Evolutionary conservation across 2,797 vertebrate species (phyloP).

Genomic region (Chiloscyllium punctatum): DNA sequence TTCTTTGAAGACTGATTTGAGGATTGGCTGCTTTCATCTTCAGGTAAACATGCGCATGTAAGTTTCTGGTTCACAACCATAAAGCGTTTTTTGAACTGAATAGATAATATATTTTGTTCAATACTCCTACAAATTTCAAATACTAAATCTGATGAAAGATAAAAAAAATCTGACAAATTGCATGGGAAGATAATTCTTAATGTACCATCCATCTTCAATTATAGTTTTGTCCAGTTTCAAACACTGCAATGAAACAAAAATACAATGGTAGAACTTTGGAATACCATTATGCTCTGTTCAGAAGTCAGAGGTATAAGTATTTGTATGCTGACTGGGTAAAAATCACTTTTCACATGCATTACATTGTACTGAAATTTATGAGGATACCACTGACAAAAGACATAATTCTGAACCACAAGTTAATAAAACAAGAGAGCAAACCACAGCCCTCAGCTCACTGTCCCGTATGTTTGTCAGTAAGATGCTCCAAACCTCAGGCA

Average conservation of each 20-base stretch:
- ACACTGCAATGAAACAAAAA: neutral
- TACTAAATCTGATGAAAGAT: neutral
- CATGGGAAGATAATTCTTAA: neutral
- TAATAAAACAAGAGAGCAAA: neutral
- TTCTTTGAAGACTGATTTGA: neutral
- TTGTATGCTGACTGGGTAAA: neutral
- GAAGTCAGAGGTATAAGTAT: neutral
- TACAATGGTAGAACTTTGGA: neutral
- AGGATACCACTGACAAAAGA: neutral
- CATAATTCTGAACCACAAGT: neutral
- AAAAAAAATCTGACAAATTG: neutral
- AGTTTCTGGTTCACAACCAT: neutral
- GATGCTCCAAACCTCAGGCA: neutral
- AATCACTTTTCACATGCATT: neutral
- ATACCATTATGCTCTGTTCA: neutral
- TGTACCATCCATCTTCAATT: neutral
- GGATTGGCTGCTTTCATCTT: neutral
- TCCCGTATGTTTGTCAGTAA: neutral
- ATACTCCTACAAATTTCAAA: neutral
- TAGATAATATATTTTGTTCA: neutral
- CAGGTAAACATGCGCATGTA: neutral
- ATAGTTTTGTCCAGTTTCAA: neutral
- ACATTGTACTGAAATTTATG: neutral
- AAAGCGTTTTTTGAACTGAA: neutral
- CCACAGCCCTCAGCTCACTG: neutral